Percentiles rank a stretch among this genome's conserved stretches.
phyloP scores from a whole-genome alignment of 1,140 invertebrate species.

The Vanessa tameamea region DNA sequence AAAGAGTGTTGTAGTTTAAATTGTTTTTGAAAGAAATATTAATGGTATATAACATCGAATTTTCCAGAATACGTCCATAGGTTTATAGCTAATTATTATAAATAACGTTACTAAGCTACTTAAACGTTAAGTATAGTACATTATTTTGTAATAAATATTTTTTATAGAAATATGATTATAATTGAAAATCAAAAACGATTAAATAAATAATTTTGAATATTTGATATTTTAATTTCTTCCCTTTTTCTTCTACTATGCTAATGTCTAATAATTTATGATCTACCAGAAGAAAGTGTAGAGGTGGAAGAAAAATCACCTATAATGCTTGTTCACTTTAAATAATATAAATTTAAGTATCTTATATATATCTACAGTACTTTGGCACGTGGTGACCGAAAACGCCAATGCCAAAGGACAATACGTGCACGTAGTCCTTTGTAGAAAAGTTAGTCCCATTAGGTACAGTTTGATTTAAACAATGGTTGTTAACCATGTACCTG shows the following conservation, averaged over 20 bases:
- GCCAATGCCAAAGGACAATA: too few relatives aligned
- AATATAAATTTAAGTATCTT: too few relatives aligned
- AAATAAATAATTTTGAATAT: constrained; percentile 38
- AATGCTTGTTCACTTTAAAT: too few relatives aligned
- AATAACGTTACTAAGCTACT: constrained; percentile 32
- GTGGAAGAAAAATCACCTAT: too few relatives aligned
- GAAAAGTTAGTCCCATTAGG: too few relatives aligned
- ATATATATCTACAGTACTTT: too few relatives aligned
- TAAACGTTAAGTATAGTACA: constrained; percentile 33
- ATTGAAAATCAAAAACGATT: constrained; percentile 32
- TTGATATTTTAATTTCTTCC: background rate
- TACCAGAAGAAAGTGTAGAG: too few relatives aligned
- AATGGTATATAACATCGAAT: constrained; percentile 33
- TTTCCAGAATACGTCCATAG: constrained; percentile 31
- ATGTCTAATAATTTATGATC: background rate
- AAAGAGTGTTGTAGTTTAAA: constrained; percentile 6
- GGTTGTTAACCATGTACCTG: too few relatives aligned
- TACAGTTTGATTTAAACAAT: too few relatives aligned
- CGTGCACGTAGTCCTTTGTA: too few relatives aligned
- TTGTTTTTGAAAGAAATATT: constrained; percentile 16
- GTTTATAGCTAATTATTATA: constrained; percentile 25
- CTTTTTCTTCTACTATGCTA: too few relatives aligned
- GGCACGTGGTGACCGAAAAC: too few relatives aligned
- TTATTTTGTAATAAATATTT: constrained; percentile 44
- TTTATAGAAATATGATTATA: constrained; percentile 42